Evolutionary conservation across 2,888 invertebrate species (phyloP).

Genomic region (Drosophila ustulata): DNA sequence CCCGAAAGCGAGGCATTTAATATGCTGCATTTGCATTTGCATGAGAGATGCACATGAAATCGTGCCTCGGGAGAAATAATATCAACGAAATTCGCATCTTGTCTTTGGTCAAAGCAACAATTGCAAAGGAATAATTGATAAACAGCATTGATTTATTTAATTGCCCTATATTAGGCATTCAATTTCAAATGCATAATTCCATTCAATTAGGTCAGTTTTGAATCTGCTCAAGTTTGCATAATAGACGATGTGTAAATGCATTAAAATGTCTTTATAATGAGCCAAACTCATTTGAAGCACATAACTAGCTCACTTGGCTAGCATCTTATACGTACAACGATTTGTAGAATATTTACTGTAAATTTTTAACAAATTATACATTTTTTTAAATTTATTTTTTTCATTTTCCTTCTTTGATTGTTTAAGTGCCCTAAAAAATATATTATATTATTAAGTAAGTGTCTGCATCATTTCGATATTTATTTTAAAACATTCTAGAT

Average conservation of each 20-base stretch:
- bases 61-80: slow-evolving; percentile 27
- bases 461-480: too few relatives aligned
- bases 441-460: too few relatives aligned
- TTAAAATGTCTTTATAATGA: not conserved
- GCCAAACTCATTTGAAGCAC: not conserved
- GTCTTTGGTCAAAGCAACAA: not conserved
- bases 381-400: too few relatives aligned
- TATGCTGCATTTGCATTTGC: slow-evolving; percentile 18
- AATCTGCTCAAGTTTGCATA: not conserved
- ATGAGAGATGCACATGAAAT: slow-evolving; percentile 1
- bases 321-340: not conserved
- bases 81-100: not conserved
- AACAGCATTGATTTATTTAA: slow-evolving; percentile 23
- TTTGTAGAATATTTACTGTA: not conserved
- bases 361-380: too few relatives aligned
- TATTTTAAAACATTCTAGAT: too few relatives aligned
- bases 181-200: not conserved
- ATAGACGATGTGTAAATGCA: not conserved
- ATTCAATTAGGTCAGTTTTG: slow-evolving; percentile 11
- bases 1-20: slow-evolving; percentile 3
- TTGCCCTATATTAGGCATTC: slow-evolving; percentile 22
- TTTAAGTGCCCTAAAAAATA: too few relatives aligned
- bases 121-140: slow-evolving; percentile 20
- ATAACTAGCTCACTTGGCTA: not conserved
- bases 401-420: too few relatives aligned